These are phyloP conservation scores for Mus minutoides DNA, from an alignment of 2,797 vertebrate genomes.

Conservation along the genomic window DNA sequence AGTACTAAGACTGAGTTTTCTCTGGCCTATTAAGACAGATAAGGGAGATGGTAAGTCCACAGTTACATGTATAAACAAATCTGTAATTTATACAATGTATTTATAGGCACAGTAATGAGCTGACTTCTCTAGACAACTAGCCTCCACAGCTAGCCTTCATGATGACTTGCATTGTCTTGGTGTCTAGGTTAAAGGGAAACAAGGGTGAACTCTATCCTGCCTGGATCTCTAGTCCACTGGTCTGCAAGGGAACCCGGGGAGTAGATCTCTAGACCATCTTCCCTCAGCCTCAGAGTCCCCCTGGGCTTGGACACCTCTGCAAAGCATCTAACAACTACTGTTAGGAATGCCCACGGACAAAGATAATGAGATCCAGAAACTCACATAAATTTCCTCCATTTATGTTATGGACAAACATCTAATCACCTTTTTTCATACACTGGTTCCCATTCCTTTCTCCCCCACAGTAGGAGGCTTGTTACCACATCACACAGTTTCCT, in stretches of 20 bases:
- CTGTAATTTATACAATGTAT: neutral
- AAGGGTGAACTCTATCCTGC: neutral
- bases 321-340: fast-evolving
- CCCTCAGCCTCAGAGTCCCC: neutral
- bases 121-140: neutral
- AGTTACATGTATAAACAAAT: neutral
- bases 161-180: neutral
- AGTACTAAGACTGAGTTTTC: neutral
- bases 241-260: neutral
- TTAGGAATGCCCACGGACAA: neutral
- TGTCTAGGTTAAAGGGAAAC: neutral
- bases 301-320: no score
- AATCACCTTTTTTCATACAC: neutral
- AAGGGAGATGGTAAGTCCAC: neutral
- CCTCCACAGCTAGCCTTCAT: neutral
- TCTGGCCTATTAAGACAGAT: neutral
- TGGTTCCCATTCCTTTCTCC: neutral
- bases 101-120: neutral
- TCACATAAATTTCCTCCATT: neutral
- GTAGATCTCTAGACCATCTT: no score
- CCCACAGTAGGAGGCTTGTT: neutral
- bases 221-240: neutral
- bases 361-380: neutral
- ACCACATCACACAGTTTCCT: neutral
- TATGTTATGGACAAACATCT: neutral